phyloP scores from a whole-genome alignment of 2,888 invertebrate genomes.

The Carpatolechia fugitivella region DNA sequence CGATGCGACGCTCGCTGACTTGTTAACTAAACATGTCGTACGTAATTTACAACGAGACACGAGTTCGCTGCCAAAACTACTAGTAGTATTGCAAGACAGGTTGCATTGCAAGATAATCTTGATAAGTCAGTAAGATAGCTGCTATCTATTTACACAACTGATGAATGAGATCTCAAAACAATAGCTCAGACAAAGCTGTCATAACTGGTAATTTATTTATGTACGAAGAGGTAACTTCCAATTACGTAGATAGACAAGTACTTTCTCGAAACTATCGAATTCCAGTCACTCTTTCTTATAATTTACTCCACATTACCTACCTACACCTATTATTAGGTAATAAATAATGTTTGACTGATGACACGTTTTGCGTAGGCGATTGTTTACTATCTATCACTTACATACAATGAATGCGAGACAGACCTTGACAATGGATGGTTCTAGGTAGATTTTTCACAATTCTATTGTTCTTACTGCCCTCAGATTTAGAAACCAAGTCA shows the following conservation, averaged over 20 bases:
- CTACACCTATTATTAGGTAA: no score
- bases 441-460: conserved; percentile 11
- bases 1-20: conserved; percentile 43
- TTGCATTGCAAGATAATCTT: conserved; percentile 3
- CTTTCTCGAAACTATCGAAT: conserved; percentile 11
- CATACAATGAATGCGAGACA: no score
- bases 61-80: conserved; percentile 14
- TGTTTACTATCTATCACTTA: conserved; percentile 12
- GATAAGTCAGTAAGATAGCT: neutral
- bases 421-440: conserved; percentile 20
- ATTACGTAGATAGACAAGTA: no score
- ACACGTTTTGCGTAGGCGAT: neutral
- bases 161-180: neutral
- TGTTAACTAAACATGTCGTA: conserved; percentile 45
- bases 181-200: no score
- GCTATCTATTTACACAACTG: neutral
- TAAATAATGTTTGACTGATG: conserved; percentile 4
- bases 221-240: no score
- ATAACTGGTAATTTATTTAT: no score
- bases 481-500: no score
- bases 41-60: conserved; percentile 26
- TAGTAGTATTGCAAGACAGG: neutral
- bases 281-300: neutral
- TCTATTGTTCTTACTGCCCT: no score
- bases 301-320: no score